These are phyloP conservation scores for Synanthedon vespiformis DNA, from an alignment of 2,888 invertebrate species.

Conservation along the genomic window DNA sequence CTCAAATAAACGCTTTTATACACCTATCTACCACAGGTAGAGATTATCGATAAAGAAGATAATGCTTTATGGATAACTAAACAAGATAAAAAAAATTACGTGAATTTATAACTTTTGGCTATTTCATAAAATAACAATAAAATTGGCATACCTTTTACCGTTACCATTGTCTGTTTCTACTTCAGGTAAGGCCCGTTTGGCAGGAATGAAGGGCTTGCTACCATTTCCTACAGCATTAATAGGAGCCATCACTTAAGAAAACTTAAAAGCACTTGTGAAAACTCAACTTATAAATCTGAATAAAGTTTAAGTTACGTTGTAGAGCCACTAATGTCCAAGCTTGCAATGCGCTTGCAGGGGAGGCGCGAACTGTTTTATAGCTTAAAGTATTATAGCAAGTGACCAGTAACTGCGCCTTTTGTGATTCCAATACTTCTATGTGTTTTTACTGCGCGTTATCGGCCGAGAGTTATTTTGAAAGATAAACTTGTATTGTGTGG, in stretches of 20 bases:
- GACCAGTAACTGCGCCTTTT: conserved; percentile 10
- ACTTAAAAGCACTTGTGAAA: conserved; percentile 13
- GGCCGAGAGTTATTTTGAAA: not conserved
- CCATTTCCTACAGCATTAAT: conserved; percentile 45
- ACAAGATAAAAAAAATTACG: no score
- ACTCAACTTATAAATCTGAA: no score
- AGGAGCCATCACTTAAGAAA: conserved; percentile 47
- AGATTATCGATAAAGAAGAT: no score
- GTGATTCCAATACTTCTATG: conserved; percentile 3
- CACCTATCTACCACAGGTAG: no score
- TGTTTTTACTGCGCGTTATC: not conserved
- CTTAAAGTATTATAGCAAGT: conserved; percentile 15
- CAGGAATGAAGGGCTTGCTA: conserved; percentile 31
- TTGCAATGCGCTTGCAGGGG: conserved; percentile 37
- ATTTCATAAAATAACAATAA: no score
- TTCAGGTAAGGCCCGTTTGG: conserved; percentile 49
- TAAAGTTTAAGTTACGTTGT: conserved; percentile 11
- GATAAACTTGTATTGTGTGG: conserved; percentile 1
- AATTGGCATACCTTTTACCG: conserved; percentile 8
- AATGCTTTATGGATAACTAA: no score
- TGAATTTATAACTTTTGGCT: no score
- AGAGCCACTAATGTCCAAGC: conserved; percentile 38
- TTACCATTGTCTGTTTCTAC: conserved; percentile 45
- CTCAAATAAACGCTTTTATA: no score
- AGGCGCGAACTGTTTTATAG: conserved; percentile 42